Evolutionary conservation across 2,888 invertebrate genomes (phyloP), one percentile per base, ranked within the genome.

Genomic region (Ceratothoa steindachneri): DNA sequence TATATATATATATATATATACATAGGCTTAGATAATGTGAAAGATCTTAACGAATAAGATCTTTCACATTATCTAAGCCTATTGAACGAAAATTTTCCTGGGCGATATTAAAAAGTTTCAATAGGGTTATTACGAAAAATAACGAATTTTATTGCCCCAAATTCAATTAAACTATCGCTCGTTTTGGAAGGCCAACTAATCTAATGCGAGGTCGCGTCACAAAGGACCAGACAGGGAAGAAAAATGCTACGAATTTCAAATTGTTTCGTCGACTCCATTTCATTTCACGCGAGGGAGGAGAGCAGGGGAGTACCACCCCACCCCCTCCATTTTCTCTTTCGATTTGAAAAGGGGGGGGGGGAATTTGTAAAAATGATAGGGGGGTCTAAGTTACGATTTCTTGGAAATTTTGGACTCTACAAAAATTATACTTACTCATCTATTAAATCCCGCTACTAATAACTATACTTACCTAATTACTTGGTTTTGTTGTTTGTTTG

Each of bases 151-250:
- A 75, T 75, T 52, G 75, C 75, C 72, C 69, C 71, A 75, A 75
- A 75, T 75, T 75, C 75, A 75, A 75, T 75, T 75, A 75, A 75
- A 75, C 66, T 75, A 72, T 72, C 72, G 72, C 69, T 53, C 51
- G 69, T 53, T 66, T 30, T 30, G 30, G 22, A 27, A 19, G 67
- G 4, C 67, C 67, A 67, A 75, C 75, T 75, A 75, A 75, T 75
- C 75, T 75, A 75, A 75, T 75, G 71, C 75, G 65, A 69, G 64
- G 41, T 65, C 69, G 69, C 66, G 75, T 75, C 75, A 72, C 75
- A 75, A 75, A 75, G 75, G 75, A 75, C 71, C 72, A 64, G 72
- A 68, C 60, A 55, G 69, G 55, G 75, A 75, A 75, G 75, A 75
- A 75, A 75, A 75, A 75, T 75, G 68, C 64, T 5, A 15, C 7